Percentiles rank a stretch among this genome's conserved stretches.
Evolutionary conservation across 2,888 invertebrate genomes (phyloP).

Genomic region (Hyposoter dolosus): DNA sequence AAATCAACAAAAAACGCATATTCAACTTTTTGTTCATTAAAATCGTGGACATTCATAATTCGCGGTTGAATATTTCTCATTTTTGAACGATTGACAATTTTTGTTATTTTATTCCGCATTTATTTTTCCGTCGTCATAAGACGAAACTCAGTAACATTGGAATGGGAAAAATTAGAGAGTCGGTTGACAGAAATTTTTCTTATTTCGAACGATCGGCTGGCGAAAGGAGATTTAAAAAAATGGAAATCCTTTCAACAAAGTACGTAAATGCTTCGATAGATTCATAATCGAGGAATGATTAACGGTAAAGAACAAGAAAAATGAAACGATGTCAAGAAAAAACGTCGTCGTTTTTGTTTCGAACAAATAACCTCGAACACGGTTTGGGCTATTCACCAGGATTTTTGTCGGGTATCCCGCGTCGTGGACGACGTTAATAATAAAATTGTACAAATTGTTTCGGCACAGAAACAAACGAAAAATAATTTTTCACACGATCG

Average conservation of each 20-base stretch:
- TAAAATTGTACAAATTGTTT: constrained; percentile 49
- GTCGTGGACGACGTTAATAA: constrained; percentile 20
- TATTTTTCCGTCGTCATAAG: constrained; percentile 8
- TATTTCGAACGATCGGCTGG: constrained; percentile 1
- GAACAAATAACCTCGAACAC: constrained; percentile 14
- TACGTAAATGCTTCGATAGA: constrained; percentile 57
- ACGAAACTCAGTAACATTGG: constrained; percentile 47
- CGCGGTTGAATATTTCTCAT: not conserved
- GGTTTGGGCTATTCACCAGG: not conserved
- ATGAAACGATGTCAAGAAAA: constrained; percentile 37
- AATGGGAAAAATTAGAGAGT: constrained; percentile 36
- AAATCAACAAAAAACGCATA: constrained; percentile 2
- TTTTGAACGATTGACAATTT: not conserved
- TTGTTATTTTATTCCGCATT: not conserved
- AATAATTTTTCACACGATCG: constrained; percentile 29
- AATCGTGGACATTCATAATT: not conserved
- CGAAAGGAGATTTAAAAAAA: constrained; percentile 13
- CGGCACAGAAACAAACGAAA: not conserved
- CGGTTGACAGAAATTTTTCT: not conserved
- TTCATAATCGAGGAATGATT: constrained; percentile 62
- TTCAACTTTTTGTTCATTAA: constrained; percentile 10
- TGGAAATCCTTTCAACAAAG: constrained; percentile 14
- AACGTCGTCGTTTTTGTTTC: not conserved
- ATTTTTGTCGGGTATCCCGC: constrained; percentile 1
- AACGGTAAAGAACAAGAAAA: constrained; percentile 30